Percentiles rank a stretch among this genome's conserved stretches.
Evolutionary conservation across 1,140 invertebrate species (phyloP).

Genomic region (Brachionus asplanchnoidis): DNA sequence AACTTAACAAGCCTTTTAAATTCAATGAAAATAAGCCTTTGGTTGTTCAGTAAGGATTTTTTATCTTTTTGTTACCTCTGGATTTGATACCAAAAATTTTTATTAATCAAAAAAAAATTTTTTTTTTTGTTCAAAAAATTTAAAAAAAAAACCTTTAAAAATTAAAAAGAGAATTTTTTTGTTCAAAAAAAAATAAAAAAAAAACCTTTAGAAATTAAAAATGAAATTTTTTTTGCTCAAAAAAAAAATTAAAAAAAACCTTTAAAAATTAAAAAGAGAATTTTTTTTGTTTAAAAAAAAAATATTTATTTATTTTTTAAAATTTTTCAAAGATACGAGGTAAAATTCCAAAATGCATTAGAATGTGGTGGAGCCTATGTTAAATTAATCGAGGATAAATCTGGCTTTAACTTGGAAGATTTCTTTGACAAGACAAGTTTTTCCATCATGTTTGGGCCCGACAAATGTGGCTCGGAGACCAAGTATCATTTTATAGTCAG

Average conservation of each 20-base stretch:
- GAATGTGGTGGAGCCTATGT: constrained; percentile 97
- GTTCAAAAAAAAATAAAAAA: no score
- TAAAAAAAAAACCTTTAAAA: no score
- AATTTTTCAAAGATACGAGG: constrained; percentile 56
- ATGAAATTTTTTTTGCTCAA: no score
- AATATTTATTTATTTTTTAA: constrained; percentile 48
- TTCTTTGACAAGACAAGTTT: constrained; percentile 95
- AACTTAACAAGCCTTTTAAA: constrained; percentile 72
- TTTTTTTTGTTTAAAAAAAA: no score
- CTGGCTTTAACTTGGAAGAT: constrained; percentile 63
- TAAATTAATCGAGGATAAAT: constrained; percentile 69
- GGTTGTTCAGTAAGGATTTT: constrained; percentile 67
- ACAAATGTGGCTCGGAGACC: constrained; percentile 92
- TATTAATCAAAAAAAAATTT: no score
- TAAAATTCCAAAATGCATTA: constrained; percentile 79
- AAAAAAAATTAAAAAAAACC: no score
- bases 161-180: no score
- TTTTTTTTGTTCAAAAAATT: no score
- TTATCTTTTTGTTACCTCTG: no score
- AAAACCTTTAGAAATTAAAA: no score
- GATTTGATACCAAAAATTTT: no score
- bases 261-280: no score
- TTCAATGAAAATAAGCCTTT: constrained; percentile 77
- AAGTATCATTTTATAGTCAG: constrained; percentile 97
- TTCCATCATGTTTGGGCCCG: constrained; percentile 98